Evolutionary conservation across 2,797 vertebrate genomes (phyloP).

Genomic region (Poecile montanus): DNA sequence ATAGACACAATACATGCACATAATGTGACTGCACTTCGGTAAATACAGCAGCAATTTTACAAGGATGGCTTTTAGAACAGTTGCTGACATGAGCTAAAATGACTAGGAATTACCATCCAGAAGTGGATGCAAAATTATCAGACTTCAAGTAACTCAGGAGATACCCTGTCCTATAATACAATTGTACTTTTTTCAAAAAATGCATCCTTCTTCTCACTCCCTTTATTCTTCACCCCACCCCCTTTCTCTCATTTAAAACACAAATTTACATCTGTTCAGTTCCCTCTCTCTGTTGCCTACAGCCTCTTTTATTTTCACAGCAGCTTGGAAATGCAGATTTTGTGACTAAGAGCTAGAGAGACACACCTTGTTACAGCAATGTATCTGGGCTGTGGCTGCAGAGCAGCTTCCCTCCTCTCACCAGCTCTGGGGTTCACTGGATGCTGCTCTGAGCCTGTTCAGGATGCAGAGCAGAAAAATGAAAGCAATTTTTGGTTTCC

Average conservation of each 20-base stretch:
- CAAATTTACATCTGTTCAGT: slow-evolving; percentile 7
- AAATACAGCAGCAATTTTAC: neutral
- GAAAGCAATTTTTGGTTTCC: neutral
- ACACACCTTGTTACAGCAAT: neutral
- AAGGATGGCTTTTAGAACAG: neutral
- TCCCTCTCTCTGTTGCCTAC: neutral
- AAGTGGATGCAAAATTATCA: neutral
- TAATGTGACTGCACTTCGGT: neutral
- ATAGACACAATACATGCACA: neutral
- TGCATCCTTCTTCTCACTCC: neutral
- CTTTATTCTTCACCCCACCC: neutral
- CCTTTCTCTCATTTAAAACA: slow-evolving; percentile 34
- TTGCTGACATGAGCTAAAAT: neutral
- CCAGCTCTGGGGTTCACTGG: neutral
- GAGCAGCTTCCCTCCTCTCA: neutral
- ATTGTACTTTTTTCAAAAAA: neutral
- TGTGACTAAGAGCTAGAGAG: neutral
- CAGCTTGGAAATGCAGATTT: neutral
- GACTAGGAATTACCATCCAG: neutral
- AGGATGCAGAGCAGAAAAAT: neutral
- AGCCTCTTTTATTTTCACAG: slow-evolving; percentile 1
- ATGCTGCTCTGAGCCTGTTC: neutral
- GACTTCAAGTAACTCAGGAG: neutral
- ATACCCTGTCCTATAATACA: neutral
- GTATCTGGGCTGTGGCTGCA: neutral